phyloP scores from a whole-genome alignment of 2,797 vertebrate species.

The Enteromius trimaculatus region DNA sequence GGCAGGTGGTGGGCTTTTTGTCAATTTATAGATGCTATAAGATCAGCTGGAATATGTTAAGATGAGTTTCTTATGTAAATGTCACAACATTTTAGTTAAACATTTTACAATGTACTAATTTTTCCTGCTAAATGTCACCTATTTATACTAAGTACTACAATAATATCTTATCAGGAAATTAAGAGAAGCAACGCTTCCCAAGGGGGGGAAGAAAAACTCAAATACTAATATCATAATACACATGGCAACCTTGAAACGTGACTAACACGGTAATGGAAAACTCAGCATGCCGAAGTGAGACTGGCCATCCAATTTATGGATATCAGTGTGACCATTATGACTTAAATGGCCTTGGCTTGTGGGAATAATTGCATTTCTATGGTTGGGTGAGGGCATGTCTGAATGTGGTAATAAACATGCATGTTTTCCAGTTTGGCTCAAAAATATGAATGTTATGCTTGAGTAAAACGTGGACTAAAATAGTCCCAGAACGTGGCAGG shows the following conservation, averaged over 20 bases:
- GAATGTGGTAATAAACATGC: constrained; percentile 42
- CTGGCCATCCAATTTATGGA: constrained; percentile 39
- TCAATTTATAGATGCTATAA: neutral
- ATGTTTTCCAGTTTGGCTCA: constrained; percentile 34
- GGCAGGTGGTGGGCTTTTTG: neutral
- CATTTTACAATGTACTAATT: neutral
- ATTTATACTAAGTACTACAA: constrained; percentile 25
- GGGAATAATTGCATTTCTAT: constrained; percentile 47
- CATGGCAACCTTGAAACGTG: constrained; percentile 47
- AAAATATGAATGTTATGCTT: constrained; percentile 40
- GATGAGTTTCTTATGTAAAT: constrained; percentile 27
- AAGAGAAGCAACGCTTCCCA: constrained; percentile 6
- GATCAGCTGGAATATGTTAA: neutral
- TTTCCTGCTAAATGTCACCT: constrained; percentile 10
- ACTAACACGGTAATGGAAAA: constrained; percentile 35
- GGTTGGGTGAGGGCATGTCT: constrained; percentile 1
- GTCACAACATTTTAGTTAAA: constrained; percentile 8
- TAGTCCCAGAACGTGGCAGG: neutral
- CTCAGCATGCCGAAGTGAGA: constrained; percentile 19
- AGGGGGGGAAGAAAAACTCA: neutral
- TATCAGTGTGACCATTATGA: constrained; percentile 46
- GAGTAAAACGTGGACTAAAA: constrained; percentile 21
- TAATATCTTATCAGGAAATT: constrained; percentile 42
- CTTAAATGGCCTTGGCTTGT: constrained; percentile 38
- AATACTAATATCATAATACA: constrained; percentile 18